A percentile compares a stretch with the other conserved stretches of the same genome.
Conservation (phyloP, 2,113 vertebrate species). For the Mesocricetus auratus region DNA sequence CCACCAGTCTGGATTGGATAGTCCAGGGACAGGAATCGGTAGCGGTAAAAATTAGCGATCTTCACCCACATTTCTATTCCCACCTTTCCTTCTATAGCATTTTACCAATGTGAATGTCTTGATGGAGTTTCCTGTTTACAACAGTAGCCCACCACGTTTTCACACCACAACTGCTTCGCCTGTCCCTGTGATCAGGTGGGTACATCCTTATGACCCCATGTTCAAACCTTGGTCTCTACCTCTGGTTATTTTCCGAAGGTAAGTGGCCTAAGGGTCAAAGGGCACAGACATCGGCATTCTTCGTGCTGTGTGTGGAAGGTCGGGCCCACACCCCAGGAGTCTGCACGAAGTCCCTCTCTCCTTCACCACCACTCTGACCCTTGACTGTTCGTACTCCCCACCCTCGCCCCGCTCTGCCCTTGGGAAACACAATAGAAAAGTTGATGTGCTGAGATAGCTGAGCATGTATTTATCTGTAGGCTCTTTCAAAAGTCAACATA, state of each 20-base stretch:
- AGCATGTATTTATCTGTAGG: slow-evolving; percentile 88
- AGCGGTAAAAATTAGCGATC: slow-evolving; percentile 21
- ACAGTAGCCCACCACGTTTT: neutral
- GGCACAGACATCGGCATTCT: neutral
- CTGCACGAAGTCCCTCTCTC: no score
- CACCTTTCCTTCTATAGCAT: neutral
- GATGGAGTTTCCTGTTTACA: neutral
- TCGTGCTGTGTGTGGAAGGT: neutral
- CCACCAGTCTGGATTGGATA: neutral
- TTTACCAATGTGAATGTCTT: neutral
- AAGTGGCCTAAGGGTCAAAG: neutral
- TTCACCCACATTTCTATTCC: slow-evolving; percentile 1
- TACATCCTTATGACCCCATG: neutral
- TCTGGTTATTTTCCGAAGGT: neutral
- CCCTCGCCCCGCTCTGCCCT: neutral
- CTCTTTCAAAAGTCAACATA: slow-evolving; percentile 88
- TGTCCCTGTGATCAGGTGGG: neutral
- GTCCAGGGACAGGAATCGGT: neutral
- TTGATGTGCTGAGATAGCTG: slow-evolving; percentile 79
- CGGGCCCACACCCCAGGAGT: neutral
- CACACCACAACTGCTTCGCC: neutral
- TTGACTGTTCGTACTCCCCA: neutral
- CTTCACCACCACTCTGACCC: neutral
- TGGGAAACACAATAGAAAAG: slow-evolving; percentile 64
- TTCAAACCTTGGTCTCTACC: neutral